Conservation (phyloP, 2,113 vertebrate species). For the Hoplias malabaricus region DNA sequence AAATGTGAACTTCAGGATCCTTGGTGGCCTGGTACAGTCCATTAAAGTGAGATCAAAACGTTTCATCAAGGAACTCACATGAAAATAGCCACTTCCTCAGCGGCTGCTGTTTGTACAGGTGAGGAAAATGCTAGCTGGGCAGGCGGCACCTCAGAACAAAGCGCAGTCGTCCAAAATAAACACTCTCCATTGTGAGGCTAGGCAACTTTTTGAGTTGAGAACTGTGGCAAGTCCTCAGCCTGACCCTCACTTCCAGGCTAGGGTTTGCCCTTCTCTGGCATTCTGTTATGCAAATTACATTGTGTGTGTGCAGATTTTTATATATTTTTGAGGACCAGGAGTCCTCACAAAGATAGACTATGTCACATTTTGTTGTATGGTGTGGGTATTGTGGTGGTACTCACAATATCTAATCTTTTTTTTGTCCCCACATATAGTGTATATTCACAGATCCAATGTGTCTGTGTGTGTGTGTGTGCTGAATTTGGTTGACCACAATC, state of each 20-base stretch:
- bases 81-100: constrained; percentile 69
- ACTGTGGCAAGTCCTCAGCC: constrained; percentile 54
- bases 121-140: constrained; percentile 76
- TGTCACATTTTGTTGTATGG: too few species aligned
- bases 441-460: too few species aligned
- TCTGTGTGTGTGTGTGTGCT: too few species aligned
- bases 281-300: constrained; percentile 4
- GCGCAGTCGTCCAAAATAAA: constrained; percentile 63
- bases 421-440: too few species aligned
- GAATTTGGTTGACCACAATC: too few species aligned
- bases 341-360: too few species aligned
- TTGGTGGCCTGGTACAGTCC: constrained; percentile 33
- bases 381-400: too few species aligned
- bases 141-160: constrained; percentile 58
- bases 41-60: constrained; percentile 67
- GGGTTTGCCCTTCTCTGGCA: background rate
- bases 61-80: constrained; percentile 60
- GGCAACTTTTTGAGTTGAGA: constrained; percentile 54
- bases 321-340: too few species aligned
- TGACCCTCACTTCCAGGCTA: constrained; percentile 55
- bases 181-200: constrained; percentile 57
- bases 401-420: too few species aligned
- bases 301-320: too few species aligned
- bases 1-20: constrained; percentile 30
- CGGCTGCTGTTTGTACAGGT: constrained; percentile 75